Conservation (phyloP, 2,113 vertebrate genomes). For the Candoia aspera region DNA sequence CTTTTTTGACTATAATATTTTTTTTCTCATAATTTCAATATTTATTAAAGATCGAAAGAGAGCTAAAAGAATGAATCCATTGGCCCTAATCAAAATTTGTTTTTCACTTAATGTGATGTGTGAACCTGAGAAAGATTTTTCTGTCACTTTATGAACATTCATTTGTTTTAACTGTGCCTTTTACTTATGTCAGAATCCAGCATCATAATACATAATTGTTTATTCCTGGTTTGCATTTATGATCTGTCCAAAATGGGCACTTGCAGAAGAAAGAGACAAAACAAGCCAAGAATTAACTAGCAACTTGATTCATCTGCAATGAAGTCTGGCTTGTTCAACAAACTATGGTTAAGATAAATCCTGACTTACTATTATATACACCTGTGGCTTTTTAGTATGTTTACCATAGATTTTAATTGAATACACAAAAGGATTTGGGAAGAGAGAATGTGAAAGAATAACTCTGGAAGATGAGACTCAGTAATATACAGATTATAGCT, state of each 20-base stretch:
- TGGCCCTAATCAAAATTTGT: neutral
- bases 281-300: neutral
- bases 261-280: neutral
- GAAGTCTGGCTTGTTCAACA: neutral
- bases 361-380: neutral
- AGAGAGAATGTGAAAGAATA: neutral
- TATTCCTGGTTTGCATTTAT: neutral
- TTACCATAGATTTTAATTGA: neutral
- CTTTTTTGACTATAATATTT: conserved; percentile 11
- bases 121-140: neutral
- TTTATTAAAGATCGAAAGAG: neutral
- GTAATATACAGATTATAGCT: neutral
- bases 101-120: neutral
- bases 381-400: neutral
- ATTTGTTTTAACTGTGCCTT: neutral
- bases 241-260: neutral
- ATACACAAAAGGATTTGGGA: neutral
- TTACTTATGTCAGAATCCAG: neutral
- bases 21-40: neutral
- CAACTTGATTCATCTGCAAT: neutral
- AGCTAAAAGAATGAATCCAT: neutral
- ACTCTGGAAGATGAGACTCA: neutral
- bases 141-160: neutral
- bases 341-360: neutral
- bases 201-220: neutral